Base-by-base conservation (phyloP, 2,797 vertebrate species). In the Moxostoma hubbsi region DNA sequence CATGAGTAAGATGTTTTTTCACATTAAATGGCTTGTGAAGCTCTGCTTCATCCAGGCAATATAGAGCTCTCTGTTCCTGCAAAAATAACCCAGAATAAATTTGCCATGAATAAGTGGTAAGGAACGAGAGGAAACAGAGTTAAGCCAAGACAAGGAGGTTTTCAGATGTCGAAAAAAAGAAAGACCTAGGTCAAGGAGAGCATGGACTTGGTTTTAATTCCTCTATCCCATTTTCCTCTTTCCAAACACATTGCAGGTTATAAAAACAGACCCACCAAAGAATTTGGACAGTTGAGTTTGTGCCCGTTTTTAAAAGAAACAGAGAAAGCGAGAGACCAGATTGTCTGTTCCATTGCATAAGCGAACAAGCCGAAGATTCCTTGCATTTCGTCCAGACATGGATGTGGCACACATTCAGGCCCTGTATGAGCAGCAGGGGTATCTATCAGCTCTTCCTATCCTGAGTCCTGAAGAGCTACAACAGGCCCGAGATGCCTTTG, bases 391-490 rank as follows among this genome's bases (percentile, higher is more conserved):
- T 18, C 3, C 73, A 82, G 61, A 71, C 75, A 86, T 86, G 83
- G 53, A 73, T 53, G 12, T 0, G 4, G 46, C 9, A 75, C 76
- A 81, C 51, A 85, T 91, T 87, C 83, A 57, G 73, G 15, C 78
- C 53, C 85, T 86, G 15, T 95, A 94, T 77, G 84, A 86, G 18
- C 63, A 86, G 80, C 89, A 90, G 84, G 94, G 93, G 7, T 95
- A 85, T 84, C 88, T 95, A 77, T 89, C 92, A 8, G 74, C 83
- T 0, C 80, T 95, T 71, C 84, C 91, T 4, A 87, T 94, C 8
- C 64, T 95, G 77, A 88, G 79, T 16, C 78, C 89, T 24, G 78
- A 76, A 0, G 91, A 95, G 85, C 90, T 95, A 51, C 83, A 73
- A 68, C 83, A 91, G 8, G 88, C 92, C 72, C 90, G 77, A 46